phyloP scores from a whole-genome alignment of 2,113 vertebrate genomes.

The Alaudala cheleensis region DNA sequence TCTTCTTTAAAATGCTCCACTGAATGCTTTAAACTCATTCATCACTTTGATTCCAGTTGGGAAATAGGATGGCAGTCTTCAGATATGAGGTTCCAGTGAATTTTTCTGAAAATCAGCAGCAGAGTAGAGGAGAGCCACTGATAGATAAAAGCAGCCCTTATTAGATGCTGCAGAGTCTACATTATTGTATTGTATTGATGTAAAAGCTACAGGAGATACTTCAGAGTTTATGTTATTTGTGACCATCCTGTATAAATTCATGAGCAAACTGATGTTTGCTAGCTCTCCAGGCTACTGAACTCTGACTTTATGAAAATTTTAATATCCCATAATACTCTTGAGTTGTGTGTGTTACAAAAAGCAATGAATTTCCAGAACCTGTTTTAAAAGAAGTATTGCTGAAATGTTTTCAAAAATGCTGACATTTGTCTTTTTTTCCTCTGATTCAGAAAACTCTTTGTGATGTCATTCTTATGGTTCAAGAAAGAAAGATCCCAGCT shows the following conservation, averaged over 20 bases:
- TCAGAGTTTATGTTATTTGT: background rate
- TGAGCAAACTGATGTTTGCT: background rate
- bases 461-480: slow-evolving; percentile 93
- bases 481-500: slow-evolving; percentile 91
- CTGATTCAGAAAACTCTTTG: slow-evolving; percentile 87
- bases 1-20: background rate
- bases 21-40: background rate
- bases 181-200: background rate
- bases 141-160: background rate
- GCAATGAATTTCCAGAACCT: background rate
- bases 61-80: background rate
- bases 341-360: background rate
- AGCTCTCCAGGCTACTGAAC: background rate
- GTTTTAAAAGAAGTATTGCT: background rate
- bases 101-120: background rate
- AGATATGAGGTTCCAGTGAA: background rate
- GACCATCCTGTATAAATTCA: background rate
- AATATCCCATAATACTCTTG: background rate
- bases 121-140: background rate
- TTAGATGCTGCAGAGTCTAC: background rate
- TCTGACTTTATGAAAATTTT: background rate
- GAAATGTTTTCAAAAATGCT: background rate
- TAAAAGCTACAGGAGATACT: background rate
- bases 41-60: background rate
- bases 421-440: background rate